phyloP scores from a whole-genome alignment of 2,797 vertebrate species.

The Macrochelys suwanniensis region DNA sequence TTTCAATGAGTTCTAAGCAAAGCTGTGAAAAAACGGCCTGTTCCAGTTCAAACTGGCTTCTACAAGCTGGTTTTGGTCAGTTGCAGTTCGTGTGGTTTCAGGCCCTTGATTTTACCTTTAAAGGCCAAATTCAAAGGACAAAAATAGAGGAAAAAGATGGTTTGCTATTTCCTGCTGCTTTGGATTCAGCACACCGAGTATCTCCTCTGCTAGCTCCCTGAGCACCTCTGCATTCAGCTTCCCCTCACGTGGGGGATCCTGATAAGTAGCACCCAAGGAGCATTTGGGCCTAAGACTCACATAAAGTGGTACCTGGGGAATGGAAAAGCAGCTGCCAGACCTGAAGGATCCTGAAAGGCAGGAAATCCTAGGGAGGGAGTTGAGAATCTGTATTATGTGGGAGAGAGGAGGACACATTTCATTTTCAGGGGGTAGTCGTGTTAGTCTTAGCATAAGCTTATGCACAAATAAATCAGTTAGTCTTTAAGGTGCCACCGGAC shows the following conservation, averaged over 20 bases:
- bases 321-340: not conserved
- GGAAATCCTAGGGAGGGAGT: not conserved
- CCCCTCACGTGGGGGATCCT: not conserved
- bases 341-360: not conserved
- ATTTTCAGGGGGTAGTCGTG: no score
- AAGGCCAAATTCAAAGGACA: not conserved
- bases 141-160: not conserved
- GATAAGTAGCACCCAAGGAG: not conserved
- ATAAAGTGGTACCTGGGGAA: not conserved
- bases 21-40: not conserved
- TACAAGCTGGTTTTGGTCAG: rapidly evolving
- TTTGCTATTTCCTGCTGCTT: not conserved
- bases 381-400: no score
- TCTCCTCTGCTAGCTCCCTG: not conserved
- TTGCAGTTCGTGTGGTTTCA: rapidly evolving
- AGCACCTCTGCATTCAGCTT: not conserved
- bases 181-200: not conserved
- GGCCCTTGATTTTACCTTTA: rapidly evolving
- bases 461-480: no score
- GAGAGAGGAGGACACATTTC: no score
- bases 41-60: not conserved
- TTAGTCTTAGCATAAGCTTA: no score
- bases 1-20: not conserved
- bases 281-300: not conserved
- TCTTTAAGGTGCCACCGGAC: no score